phyloP scores from a whole-genome alignment of 2,113 vertebrate genomes.

The Chelonoidis abingdonii region DNA sequence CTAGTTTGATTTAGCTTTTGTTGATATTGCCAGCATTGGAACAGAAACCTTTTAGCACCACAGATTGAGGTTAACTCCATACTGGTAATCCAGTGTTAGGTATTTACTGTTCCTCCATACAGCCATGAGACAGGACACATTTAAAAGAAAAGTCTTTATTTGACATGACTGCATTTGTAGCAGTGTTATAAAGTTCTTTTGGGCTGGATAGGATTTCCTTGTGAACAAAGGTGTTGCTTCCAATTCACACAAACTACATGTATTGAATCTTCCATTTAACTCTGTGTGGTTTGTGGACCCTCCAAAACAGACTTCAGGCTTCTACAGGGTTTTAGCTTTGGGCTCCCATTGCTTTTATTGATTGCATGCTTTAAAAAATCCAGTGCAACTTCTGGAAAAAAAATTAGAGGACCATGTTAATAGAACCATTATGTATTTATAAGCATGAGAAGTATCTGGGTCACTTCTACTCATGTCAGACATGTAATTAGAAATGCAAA shows the following conservation, averaged over 20 bases:
- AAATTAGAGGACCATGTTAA: background rate
- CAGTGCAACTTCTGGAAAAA: background rate
- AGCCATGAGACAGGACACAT: background rate
- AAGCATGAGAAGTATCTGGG: background rate
- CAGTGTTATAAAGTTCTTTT: background rate
- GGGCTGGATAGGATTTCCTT: background rate
- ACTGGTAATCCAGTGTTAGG: background rate
- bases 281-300: background rate
- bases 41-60: background rate
- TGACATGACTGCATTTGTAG: background rate
- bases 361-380: background rate
- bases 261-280: background rate
- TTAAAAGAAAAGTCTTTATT: slow-evolving; percentile 40
- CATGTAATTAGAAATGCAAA: slow-evolving; percentile 14
- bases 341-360: background rate
- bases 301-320: background rate
- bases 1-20: background rate
- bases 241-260: background rate
- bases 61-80: background rate
- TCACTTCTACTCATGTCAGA: background rate
- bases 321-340: fast-evolving
- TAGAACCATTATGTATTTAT: background rate
- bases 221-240: background rate
- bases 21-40: background rate
- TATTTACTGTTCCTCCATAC: background rate